Evolutionary conservation across 1,140 invertebrate genomes (phyloP), one percentile per base, ranked within the genome.

Genomic region (Dendrolimus punctatus): DNA sequence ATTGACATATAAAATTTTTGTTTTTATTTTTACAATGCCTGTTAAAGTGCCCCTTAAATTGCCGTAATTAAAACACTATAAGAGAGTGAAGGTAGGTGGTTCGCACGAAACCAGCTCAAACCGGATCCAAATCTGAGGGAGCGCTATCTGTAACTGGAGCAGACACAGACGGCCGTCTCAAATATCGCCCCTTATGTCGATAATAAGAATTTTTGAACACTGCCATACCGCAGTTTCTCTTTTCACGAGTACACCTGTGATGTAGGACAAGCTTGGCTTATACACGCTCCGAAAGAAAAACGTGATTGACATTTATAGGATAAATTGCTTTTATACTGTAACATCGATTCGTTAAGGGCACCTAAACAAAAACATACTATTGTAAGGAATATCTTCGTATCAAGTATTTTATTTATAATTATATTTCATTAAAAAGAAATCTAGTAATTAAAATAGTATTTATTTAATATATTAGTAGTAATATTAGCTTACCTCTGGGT

Each of bases 101-200:
- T 67, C 66, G 68, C 68, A 70, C 67, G 74, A 76, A 79, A 83
- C 73, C 64, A 75, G 74, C 80, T 64, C 73, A 70, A 82, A 80
- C 79, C 81, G 81, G 82, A 83, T 83, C 69, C 76, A 73, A 80
- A 76, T 76, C 70, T 53, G 71, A 70, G 76, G 80, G 78, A 76
- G 75, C 72, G 67, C 73, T 76, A 73, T 77, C 73, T 71, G 79
- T 83, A 85, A 85, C 78, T 85, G 81, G 81, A 85, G 79, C 79
- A 80, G 58, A 58, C 68, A 56, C 69, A 53, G 67, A 71, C 68
- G 56, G 68, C 54, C 69, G 73, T 68, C 78, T 85, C 76, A 71
- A 79, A 83, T 85, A 75, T 85, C 81, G 81, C 75, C 76, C 78
- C 79, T 81, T 80, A 78, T 67, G 79, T 73, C 75, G 73, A 81